A percentile compares a stretch with the other conserved stretches of the same genome.
These are phyloP conservation scores for Sturnira hondurensis DNA, from an alignment of 2,113 vertebrate species.

Conservation along the genomic window DNA sequence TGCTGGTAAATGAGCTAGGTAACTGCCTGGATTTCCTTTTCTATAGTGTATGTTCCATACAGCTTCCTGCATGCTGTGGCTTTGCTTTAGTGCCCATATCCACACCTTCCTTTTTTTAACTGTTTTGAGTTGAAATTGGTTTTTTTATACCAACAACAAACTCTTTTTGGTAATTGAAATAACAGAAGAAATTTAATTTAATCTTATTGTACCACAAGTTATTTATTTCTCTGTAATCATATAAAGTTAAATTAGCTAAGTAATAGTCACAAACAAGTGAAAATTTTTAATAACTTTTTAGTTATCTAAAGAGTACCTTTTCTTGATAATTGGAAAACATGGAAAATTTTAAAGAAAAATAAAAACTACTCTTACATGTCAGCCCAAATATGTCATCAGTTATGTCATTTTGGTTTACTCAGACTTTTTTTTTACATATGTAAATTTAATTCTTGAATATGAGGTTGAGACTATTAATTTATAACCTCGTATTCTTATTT, in stretches of 20 bases:
- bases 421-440: neutral
- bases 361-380: neutral
- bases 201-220: neutral
- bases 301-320: neutral
- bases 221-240: neutral
- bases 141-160: neutral
- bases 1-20: neutral
- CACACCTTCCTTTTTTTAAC: conserved; percentile 1
- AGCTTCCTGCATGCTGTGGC: too few species aligned
- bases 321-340: neutral
- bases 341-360: neutral
- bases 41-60: neutral
- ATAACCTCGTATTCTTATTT: neutral
- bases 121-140: neutral
- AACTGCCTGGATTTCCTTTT: neutral
- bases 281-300: neutral
- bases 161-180: neutral
- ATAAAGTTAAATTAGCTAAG: neutral
- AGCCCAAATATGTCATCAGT: neutral
- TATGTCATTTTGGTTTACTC: neutral
- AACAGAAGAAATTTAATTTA: neutral
- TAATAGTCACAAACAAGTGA: neutral
- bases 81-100: neutral
- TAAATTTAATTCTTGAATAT: neutral
- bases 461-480: neutral